These are phyloP conservation scores for Lithophane leautieri DNA, from an alignment of 2,888 invertebrate species.

Conservation along the genomic window DNA sequence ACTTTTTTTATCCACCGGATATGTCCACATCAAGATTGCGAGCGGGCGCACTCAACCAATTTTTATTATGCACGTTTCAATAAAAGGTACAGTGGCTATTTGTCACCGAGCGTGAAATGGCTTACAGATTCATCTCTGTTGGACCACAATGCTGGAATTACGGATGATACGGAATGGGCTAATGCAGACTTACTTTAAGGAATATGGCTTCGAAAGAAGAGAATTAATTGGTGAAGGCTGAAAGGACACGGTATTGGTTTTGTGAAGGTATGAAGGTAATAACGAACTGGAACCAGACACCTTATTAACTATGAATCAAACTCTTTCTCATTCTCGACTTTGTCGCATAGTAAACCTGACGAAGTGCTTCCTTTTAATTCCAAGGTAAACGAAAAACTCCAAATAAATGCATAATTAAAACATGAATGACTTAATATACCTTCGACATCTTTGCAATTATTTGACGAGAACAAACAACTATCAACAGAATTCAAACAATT, in stretches of 20 bases:
- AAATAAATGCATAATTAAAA: neutral
- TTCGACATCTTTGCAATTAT: neutral
- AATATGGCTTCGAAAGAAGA: neutral
- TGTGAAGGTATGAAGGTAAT: neutral
- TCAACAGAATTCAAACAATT: conserved; percentile 23
- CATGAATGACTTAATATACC: neutral
- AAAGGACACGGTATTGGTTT: neutral
- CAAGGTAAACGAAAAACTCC: neutral
- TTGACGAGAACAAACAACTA: conserved; percentile 7
- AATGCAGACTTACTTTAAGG: neutral
- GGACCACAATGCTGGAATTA: conserved; percentile 38
- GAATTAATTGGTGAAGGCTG: too few relatives aligned
- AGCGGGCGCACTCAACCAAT: conserved; percentile 63
- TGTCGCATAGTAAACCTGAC: too few relatives aligned
- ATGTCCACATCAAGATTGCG: conserved; percentile 60
- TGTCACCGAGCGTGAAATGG: conserved; percentile 70
- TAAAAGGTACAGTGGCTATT: conserved; percentile 74
- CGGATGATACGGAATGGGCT: conserved; percentile 2
- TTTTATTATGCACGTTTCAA: conserved; percentile 68
- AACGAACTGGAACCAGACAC: neutral
- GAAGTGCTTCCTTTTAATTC: neutral
- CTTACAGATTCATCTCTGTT: conserved; percentile 68
- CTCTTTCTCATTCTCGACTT: too few relatives aligned
- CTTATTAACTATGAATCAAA: too few relatives aligned
- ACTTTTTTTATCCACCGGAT: conserved; percentile 60